Evolutionary conservation across 2,797 vertebrate genomes (phyloP).

Genomic region (Fundulus diaphanus): DNA sequence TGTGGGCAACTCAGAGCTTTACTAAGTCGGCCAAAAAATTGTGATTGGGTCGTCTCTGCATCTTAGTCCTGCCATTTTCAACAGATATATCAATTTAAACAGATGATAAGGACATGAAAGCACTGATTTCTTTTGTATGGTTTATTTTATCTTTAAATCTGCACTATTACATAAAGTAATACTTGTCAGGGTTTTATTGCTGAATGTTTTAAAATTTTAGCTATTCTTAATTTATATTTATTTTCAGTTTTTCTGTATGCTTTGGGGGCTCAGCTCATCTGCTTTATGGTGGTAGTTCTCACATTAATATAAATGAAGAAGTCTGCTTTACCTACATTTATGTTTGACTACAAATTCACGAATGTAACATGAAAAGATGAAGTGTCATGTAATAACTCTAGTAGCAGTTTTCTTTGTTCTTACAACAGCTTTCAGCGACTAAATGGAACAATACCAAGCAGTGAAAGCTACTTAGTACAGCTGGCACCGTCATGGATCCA

Average conservation of each 20-base stretch:
- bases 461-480: not conserved
- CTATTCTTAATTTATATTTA: conserved; percentile 29
- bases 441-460: not conserved
- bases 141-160: conserved; percentile 30
- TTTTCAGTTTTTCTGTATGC: not conserved
- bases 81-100: conserved; percentile 28
- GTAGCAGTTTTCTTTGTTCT: not conserved
- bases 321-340: not conserved
- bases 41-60: not conserved
- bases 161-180: conserved; percentile 42
- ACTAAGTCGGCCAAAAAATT: not conserved
- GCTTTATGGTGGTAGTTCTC: not conserved
- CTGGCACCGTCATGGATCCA: not conserved
- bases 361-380: not conserved
- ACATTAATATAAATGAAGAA: not conserved
- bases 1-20: not conserved
- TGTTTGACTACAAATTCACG: not conserved
- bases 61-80: conserved; percentile 9
- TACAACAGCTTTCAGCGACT: not conserved
- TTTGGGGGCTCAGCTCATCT: not conserved
- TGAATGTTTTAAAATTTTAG: conserved; percentile 31
- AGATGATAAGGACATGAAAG: conserved; percentile 30
- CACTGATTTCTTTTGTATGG: conserved; percentile 53
- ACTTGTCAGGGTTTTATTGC: conserved; percentile 15
- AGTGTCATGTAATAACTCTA: not conserved